Percentiles rank a stretch among this genome's conserved stretches.
These are phyloP conservation scores for Lordiphosa mommai DNA, from an alignment of 1,140 invertebrate species.

Conservation along the genomic window DNA sequence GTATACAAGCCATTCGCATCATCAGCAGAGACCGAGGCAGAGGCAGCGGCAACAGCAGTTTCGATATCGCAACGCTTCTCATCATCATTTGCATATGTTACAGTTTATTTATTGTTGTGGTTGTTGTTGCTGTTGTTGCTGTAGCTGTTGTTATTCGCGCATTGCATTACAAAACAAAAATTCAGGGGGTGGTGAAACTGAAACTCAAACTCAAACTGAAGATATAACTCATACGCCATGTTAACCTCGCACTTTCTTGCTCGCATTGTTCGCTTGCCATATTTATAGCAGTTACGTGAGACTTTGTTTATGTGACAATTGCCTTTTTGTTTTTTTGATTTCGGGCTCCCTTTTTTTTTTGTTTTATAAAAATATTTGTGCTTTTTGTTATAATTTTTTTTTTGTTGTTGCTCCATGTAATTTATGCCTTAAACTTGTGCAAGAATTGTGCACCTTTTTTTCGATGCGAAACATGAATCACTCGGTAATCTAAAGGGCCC, in stretches of 20 bases:
- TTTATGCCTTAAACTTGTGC: slow-evolving; percentile 70
- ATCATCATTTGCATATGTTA: slow-evolving; percentile 78
- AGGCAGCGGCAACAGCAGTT: slow-evolving; percentile 4
- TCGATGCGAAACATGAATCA: not conserved
- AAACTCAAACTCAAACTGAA: not conserved
- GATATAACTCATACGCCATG: slow-evolving; percentile 74
- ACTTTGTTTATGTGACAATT: slow-evolving; percentile 76
- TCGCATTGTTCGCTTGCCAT: slow-evolving; percentile 30
- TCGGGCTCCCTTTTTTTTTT: slow-evolving; percentile 44
- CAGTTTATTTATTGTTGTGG: slow-evolving; percentile 71
- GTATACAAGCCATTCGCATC: slow-evolving; percentile 12
- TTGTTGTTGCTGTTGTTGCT: slow-evolving; percentile 25
- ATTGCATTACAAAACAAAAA: slow-evolving; percentile 60
- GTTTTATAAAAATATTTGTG: slow-evolving; percentile 4
- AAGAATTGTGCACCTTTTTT: slow-evolving; percentile 55
- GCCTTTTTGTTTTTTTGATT: slow-evolving; percentile 55
- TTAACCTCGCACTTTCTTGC: slow-evolving; percentile 60
- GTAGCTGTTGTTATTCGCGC: slow-evolving; percentile 34
- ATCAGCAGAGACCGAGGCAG: slow-evolving; percentile 1
- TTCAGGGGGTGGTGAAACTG: not conserved
- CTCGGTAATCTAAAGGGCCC: not conserved
- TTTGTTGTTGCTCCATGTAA: slow-evolving; percentile 44
- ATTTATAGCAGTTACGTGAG: slow-evolving; percentile 76
- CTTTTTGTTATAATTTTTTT: slow-evolving; percentile 48
- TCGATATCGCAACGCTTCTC: slow-evolving; percentile 56